These are phyloP conservation scores for Corvus moneduloides DNA, from an alignment of 2,113 vertebrate genomes.

Conservation along the genomic window DNA sequence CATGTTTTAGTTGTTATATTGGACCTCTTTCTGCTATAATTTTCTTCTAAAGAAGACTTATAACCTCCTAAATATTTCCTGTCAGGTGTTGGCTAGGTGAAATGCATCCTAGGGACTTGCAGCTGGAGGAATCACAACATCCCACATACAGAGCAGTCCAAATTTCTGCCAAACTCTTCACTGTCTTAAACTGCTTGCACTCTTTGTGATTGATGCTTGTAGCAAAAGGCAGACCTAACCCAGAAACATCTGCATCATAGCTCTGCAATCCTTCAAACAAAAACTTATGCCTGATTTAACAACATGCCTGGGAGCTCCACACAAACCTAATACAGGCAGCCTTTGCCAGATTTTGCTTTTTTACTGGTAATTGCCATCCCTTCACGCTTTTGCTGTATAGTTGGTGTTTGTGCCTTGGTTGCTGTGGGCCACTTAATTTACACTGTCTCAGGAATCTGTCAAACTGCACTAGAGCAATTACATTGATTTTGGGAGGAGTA, in stretches of 20 bases:
- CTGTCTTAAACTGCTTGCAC: conserved; percentile 24
- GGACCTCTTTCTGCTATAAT: neutral
- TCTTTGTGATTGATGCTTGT: conserved; percentile 9
- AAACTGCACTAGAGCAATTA: neutral
- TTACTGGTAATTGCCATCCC: neutral
- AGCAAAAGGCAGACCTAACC: neutral
- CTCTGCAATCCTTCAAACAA: neutral
- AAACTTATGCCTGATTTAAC: neutral
- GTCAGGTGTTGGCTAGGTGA: conserved; percentile 21
- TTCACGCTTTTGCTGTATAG: neutral
- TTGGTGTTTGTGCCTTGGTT: neutral
- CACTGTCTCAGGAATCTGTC: neutral
- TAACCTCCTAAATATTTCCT: conserved; percentile 7
- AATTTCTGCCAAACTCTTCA: conserved; percentile 45
- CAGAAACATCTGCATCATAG: neutral
- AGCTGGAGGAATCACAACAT: conserved; percentile 22
- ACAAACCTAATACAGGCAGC: neutral
- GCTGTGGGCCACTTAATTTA: neutral
- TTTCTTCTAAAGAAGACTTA: conserved; percentile 60
- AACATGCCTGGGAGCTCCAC: neutral
- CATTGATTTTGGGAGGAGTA: conserved; percentile 14
- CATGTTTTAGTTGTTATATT: neutral
- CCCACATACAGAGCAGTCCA: neutral
- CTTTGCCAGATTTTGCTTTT: neutral
- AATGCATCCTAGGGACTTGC: neutral